Conservation (phyloP, 2,888 invertebrate species). For the Acanthosepion pharaonis region DNA sequence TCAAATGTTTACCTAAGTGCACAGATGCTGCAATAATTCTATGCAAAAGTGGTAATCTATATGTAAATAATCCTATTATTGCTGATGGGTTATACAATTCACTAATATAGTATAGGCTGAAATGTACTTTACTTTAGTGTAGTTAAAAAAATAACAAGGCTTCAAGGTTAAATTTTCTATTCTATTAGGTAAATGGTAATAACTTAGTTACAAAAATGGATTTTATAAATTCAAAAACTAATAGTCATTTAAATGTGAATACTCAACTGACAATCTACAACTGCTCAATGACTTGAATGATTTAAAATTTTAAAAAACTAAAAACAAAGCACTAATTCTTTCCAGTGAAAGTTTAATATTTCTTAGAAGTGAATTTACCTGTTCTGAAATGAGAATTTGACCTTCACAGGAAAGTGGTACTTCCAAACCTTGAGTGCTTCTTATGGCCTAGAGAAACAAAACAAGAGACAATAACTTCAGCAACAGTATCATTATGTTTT, state of each 20-base stretch:
- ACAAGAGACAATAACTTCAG: neutral
- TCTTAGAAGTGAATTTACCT: slow-evolving; percentile 64
- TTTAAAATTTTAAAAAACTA: neutral
- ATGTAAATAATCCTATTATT: too few species aligned
- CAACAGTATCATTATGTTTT: neutral
- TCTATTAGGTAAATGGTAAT: too few species aligned
- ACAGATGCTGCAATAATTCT: too few species aligned
- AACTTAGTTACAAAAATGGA: neutral
- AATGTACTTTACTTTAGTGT: too few species aligned
- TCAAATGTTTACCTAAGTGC: too few species aligned
- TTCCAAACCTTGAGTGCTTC: slow-evolving; percentile 76
- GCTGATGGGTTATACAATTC: too few species aligned
- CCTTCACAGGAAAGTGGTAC: slow-evolving; percentile 74
- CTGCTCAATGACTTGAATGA: neutral
- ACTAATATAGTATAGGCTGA: too few species aligned
- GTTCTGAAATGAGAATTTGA: slow-evolving; percentile 71
- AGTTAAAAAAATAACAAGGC: too few species aligned
- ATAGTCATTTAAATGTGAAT: neutral
- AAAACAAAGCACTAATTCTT: neutral
- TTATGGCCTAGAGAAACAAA: slow-evolving; percentile 71
- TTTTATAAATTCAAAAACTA: neutral
- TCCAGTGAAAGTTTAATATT: neutral
- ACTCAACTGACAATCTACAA: neutral
- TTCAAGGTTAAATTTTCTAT: too few species aligned
- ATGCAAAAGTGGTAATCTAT: too few species aligned